Evolutionary conservation across 2,888 invertebrate genomes (phyloP), one percentile per base, ranked within the genome.

Genomic region (Rotaria macrura): DNA sequence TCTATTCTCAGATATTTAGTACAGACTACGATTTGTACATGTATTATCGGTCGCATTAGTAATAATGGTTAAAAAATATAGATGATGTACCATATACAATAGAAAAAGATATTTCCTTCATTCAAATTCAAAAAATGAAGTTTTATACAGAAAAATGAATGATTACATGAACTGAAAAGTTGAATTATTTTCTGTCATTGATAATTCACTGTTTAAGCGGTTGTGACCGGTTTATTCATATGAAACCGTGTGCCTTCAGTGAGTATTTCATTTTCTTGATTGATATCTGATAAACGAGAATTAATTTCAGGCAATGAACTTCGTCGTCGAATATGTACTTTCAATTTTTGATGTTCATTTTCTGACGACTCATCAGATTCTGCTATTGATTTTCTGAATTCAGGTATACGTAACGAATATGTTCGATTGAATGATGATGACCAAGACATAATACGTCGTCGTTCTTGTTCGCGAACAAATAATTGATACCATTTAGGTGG

Each of bases 401-500:
- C 2, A 43, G 40, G 43, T n/a, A 43, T 10, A 43, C 40, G 43
- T 79, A 79, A 43, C 14, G 40, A 79, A 79, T 79, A 79, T n/a
- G 79, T 10, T 10, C 25, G 43, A 40, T 79, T 40, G 2, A 43
- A 79, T 79, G 23, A 12, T 43, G 79, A 79, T 38, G 34, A 34
- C 65, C 65, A 34, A 1, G 65, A 65, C 20, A 17, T 17, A 34
- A 65, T 65, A 25, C n/a, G 25, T 79, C 79, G 25, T 43, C 20
- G 25, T 79, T 79, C 25, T 43, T 79, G 79, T 79, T 79, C 79
- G 14, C 14, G n/a, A 25, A 79, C 3, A 43, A 79, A 79, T 79
- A 79, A n/a, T 43, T 79, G 10, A 43, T 79, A 43, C 79, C 79
- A 79, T 79, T 79, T 43, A 4, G 79, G 79, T 79, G 79, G 79